Conservation (phyloP, 2,888 invertebrate species). For the Villa cingulata region DNA sequence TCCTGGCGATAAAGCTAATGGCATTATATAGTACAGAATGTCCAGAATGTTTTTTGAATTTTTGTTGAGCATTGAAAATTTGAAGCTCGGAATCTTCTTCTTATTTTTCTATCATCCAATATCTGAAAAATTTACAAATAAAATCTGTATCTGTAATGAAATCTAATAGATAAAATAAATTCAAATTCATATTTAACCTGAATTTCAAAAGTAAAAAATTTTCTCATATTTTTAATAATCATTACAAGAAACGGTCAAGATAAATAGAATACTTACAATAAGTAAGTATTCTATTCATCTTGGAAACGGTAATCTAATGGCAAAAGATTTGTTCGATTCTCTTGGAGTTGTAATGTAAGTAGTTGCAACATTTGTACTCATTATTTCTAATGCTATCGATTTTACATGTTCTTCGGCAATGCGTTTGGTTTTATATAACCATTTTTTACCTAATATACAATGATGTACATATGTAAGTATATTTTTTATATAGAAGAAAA, state of each 20-base stretch:
- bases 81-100: slow-evolving; percentile 86
- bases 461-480: too few species aligned
- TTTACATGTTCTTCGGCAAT: slow-evolving; percentile 94
- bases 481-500: neutral
- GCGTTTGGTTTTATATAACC: slow-evolving; percentile 86
- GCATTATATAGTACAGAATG: slow-evolving; percentile 97
- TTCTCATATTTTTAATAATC: slow-evolving; percentile 94
- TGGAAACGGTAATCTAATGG: slow-evolving; percentile 87
- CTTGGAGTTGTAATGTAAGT: slow-evolving; percentile 88
- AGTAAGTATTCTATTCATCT: too few species aligned
- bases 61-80: slow-evolving; percentile 93
- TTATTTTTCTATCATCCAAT: slow-evolving; percentile 86
- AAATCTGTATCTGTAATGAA: too few species aligned
- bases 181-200: slow-evolving; percentile 32
- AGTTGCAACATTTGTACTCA: slow-evolving; percentile 91
- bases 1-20: slow-evolving; percentile 61
- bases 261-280: too few species aligned
- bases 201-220: slow-evolving; percentile 95
- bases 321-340: slow-evolving; percentile 74
- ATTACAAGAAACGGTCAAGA: slow-evolving; percentile 91
- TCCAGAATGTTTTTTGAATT: too few species aligned
- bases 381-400: slow-evolving; percentile 86
- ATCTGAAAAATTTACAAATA: slow-evolving; percentile 32
- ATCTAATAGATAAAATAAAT: neutral
- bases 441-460: slow-evolving; percentile 39